These are phyloP conservation scores for Brachionus plicatilis DNA, from an alignment of 1,140 invertebrate genomes.

Conservation along the genomic window DNA sequence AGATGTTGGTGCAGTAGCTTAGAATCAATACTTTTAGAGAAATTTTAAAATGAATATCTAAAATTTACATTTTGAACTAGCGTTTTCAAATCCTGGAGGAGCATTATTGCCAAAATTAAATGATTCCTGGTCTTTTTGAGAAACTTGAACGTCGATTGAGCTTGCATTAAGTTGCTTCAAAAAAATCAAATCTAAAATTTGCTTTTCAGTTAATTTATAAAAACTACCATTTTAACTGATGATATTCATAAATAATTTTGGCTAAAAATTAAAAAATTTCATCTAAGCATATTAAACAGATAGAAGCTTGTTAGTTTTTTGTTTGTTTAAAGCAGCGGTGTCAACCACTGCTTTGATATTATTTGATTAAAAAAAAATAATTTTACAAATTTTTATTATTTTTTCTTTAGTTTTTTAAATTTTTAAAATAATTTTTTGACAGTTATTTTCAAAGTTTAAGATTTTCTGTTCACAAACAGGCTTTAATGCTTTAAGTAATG, in stretches of 20 bases:
- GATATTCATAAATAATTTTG: background rate
- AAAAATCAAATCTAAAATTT: background rate
- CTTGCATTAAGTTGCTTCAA: background rate
- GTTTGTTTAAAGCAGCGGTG: background rate
- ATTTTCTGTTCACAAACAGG: background rate
- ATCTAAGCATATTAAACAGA: background rate
- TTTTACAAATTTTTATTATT: background rate
- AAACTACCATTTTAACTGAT: background rate
- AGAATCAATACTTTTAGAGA: background rate
- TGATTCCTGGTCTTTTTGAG: background rate
- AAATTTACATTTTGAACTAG: background rate
- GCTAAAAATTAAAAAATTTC: background rate
- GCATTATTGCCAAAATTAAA: slow-evolving; percentile 16
- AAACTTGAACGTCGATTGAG: background rate
- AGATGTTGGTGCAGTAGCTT: background rate
- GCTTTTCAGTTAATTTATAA: background rate
- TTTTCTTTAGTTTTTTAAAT: background rate
- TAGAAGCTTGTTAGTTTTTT: background rate
- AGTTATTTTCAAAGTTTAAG: background rate
- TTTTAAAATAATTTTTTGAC: background rate
- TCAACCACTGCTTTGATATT: background rate
- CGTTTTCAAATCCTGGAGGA: background rate
- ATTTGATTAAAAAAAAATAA: background rate
- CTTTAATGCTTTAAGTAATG: background rate
- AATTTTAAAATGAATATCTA: background rate